Evolutionary conservation across 2,888 invertebrate genomes (phyloP), one percentile per base, ranked within the genome.

Genomic region (Pristionchus mayeri): DNA sequence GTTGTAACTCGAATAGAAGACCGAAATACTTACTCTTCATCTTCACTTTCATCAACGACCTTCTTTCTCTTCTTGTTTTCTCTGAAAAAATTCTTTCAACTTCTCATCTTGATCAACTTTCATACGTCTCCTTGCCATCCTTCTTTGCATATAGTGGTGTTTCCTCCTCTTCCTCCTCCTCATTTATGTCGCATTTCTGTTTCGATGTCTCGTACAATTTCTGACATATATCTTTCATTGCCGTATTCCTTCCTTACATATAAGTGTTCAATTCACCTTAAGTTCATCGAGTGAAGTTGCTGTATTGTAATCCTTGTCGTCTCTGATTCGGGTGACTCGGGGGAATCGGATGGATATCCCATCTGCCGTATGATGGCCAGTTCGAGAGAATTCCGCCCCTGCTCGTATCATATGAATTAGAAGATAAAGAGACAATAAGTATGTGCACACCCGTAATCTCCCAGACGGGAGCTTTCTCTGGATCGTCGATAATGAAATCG

Each of bases 301-400:
- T 0, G 95, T 95, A 89, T 95, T 93, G 95, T 96, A 96, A 86
- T 95, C 94, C 93, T 98, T 98, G 93, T 98, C 98, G 84, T 95
- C 94, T 84, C 98, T 94, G 87, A 97, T 93, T 85, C 93, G 93
- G 16, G 94, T 94, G 34, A 98, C 96, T 88, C 98, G 95, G 0
- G 98, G 98, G 94, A 98, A 94, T 48, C 98, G 94, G 75, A 97
- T 96, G 3, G 97, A 97, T 91, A 98, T 97, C 2, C 97, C 97
- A 90, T 96, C 95, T 0, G 97, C 97, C 1, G 97, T 97, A 93
- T 98, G 98, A 9, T 96, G 95, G 85, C 94, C 94, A 30, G 94
- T 93, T 86, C 94, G 93, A 18, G 94, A 94, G 90, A 95, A 95
- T 90, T 95, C 95, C 0, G 95, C 95, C 13, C 96, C 97, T 85